These are phyloP conservation scores for Hyaena hyaena DNA, from an alignment of 2,113 vertebrate genomes.

Conservation along the genomic window DNA sequence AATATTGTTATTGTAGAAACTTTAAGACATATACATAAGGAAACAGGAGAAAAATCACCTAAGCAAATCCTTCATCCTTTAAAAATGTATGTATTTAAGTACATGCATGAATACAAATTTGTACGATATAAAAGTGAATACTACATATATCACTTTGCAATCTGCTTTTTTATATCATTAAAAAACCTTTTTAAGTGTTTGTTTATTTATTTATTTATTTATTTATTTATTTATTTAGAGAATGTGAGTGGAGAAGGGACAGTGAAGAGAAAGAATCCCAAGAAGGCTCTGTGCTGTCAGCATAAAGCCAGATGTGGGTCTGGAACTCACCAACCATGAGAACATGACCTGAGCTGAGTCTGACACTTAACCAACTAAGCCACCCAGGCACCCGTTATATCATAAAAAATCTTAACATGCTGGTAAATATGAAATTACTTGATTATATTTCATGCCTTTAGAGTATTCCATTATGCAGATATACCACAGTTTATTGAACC, in stretches of 20 bases:
- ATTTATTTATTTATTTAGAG: too few species aligned
- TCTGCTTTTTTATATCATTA: not conserved
- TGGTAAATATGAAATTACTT: not conserved
- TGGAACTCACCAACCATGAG: too few species aligned
- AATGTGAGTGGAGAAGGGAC: too few species aligned
- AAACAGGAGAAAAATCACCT: not conserved
- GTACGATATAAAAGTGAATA: not conserved
- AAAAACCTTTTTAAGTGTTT: too few species aligned
- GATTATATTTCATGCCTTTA: not conserved
- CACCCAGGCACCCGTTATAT: too few species aligned
- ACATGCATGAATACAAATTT: not conserved
- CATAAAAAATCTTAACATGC: not conserved
- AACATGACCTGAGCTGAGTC: too few species aligned
- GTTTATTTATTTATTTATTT: too few species aligned
- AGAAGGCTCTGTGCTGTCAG: too few species aligned
- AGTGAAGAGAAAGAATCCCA: too few species aligned
- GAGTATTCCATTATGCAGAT: not conserved
- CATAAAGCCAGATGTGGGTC: too few species aligned
- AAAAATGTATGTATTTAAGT: not conserved
- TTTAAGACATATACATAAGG: not conserved
- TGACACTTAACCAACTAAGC: too few species aligned
- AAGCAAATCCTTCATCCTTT: not conserved
- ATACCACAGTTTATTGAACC: not conserved
- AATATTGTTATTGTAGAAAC: not conserved
- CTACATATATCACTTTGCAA: not conserved